Evolutionary conservation across 2,888 invertebrate genomes (phyloP), one percentile per base, ranked within the genome.

Genomic region (Cistogaster globosa): DNA sequence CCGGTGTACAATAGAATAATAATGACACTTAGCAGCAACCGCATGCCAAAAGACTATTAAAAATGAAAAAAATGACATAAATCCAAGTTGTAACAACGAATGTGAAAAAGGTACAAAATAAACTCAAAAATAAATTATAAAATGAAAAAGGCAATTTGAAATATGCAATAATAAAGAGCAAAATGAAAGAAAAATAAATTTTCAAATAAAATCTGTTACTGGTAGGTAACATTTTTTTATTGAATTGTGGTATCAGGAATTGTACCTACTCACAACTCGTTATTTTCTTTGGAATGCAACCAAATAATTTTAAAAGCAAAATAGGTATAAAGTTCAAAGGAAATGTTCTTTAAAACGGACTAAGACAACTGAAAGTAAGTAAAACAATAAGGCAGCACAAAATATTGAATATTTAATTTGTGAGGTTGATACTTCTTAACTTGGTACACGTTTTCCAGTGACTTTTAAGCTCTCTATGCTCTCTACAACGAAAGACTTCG

Each of bases 221-320:
- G 42, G 3, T 42, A 42, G 8, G 12, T 2, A 12, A 11, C 12
- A 76, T 65, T 65, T 48, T 77, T 51, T 68, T 18, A 77, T 68
- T 77, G 68, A 60, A 77, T 68, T 68, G 77, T 60, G 38, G 58
- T 68, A 22, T 51, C 67, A 67, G 60, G 68, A 77, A 60, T 60
- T 68, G 38, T 32, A 26, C 8, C 16, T 26, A 53, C 1, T n/a
- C 74, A n/a, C n/a, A 0, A n/a, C 32, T 6, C 32, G 8, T 32
- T 60, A 48, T 38, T 26, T 22, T 2, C 6, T 16, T 38, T 45
- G 48, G 20, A 18, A 67, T 36, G 22, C 3, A 57, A 22, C 58
- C 76, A 58, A 67, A 58, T 48, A 74, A 74, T 38, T 51, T 62
- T 51, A 8, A 63, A 74, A 26, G 36, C 2, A 38, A 72, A 51